Evolutionary conservation across 2,797 vertebrate genomes (phyloP).

Genomic region (Chloroceryle amazona): DNA sequence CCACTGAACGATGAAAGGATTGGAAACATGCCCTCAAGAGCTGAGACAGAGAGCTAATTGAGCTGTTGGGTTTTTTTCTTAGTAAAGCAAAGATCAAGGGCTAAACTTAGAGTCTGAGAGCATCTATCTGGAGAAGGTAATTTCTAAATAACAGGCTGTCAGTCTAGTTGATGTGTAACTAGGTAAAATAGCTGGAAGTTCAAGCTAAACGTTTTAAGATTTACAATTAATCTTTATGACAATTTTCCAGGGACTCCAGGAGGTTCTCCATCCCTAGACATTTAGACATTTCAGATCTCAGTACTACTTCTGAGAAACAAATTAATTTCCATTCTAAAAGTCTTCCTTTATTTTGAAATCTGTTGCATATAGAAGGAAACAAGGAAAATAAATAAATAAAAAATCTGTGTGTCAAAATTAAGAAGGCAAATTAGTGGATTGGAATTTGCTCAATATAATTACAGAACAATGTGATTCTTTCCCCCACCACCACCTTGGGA

Average conservation of each 20-base stretch:
- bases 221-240: background rate
- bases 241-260: background rate
- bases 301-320: background rate
- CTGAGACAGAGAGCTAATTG: conserved; percentile 48
- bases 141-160: background rate
- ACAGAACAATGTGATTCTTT: background rate
- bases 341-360: background rate
- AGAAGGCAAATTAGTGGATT: background rate
- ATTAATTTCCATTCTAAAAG: background rate
- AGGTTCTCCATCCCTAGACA: background rate
- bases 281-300: background rate
- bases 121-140: background rate
- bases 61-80: conserved; percentile 39
- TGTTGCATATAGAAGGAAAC: background rate
- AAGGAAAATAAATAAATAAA: background rate
- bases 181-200: background rate
- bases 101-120: background rate
- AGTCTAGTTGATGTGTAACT: background rate
- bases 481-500: background rate
- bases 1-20: conserved; percentile 32
- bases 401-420: background rate
- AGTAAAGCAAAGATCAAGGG: conserved; percentile 55
- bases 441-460: conserved; percentile 25
- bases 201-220: background rate
- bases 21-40: conserved; percentile 50